These are phyloP conservation scores for Xestia ashworthii DNA, from an alignment of 2,888 invertebrate species.

Conservation along the genomic window DNA sequence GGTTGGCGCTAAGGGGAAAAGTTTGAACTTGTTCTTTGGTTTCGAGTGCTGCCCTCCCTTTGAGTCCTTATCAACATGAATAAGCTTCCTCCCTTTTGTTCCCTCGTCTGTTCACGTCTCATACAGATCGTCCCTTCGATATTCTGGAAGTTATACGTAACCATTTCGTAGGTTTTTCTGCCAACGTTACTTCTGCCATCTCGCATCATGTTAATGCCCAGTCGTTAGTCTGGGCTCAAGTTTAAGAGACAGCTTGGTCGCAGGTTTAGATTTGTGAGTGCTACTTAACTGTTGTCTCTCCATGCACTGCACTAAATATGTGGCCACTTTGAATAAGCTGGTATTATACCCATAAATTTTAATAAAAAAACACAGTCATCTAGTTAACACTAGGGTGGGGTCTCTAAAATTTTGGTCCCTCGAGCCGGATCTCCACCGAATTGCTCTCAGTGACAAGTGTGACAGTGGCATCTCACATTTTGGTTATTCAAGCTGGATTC, in stretches of 20 bases:
- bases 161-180: neutral
- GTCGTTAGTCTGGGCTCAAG: neutral
- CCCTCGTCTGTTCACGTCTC: neutral
- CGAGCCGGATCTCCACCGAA: neutral
- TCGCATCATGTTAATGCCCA: neutral
- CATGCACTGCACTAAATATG: neutral
- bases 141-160: neutral
- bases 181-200: neutral
- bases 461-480: neutral
- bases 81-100: neutral
- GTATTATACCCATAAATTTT: neutral
- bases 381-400: neutral
- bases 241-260: neutral
- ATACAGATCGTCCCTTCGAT: neutral
- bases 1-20: slow-evolving; percentile 37
- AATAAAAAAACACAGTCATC: neutral
- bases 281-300: neutral
- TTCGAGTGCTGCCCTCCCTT: neutral
- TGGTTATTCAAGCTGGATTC: neutral
- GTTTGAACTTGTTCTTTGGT: slow-evolving; percentile 23
- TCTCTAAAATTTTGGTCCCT: neutral
- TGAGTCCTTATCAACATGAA: neutral
- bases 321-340: neutral
- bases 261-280: neutral
- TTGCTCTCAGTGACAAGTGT: neutral